Conservation (phyloP, 2,888 invertebrate species). For the Arrhopalites spinosus region DNA sequence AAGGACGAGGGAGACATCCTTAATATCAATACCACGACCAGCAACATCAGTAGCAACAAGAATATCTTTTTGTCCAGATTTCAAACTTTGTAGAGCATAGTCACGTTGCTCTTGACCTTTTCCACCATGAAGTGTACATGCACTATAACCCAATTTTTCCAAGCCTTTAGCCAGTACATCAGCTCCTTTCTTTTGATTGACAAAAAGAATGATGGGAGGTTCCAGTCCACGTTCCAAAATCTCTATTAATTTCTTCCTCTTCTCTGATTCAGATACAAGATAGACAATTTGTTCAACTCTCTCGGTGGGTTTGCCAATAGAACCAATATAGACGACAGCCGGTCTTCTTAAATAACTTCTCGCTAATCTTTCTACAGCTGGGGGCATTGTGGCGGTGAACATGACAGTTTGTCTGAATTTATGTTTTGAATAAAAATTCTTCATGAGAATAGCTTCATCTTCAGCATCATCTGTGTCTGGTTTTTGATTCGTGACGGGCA, state of each 20-base stretch:
- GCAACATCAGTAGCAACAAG: conserved; percentile 99
- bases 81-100: conserved; percentile 94
- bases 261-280: conserved; percentile 93
- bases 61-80: conserved; percentile 95
- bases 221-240: conserved; percentile 88
- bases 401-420: conserved; percentile 98
- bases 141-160: conserved; percentile 88
- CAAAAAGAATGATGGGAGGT: conserved; percentile 98
- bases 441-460: conserved; percentile 85
- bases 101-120: conserved; percentile 99
- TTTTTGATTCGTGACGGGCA: conserved; percentile 97
- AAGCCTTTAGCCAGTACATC: conserved; percentile 96
- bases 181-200: conserved; percentile 99
- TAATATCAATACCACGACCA: conserved; percentile 99
- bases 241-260: conserved; percentile 93
- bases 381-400: conserved; percentile 99
- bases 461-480: conserved; percentile 98
- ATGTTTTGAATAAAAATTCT: conserved; percentile 93
- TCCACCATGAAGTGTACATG: conserved; percentile 97
- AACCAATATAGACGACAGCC: conserved; percentile 96
- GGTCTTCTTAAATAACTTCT: conserved; percentile 92
- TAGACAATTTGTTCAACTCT: conserved; percentile 96
- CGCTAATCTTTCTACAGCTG: conserved; percentile 95
- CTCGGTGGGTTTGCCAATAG: conserved; percentile 95
- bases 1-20: conserved; percentile 97